Conservation (phyloP, 2,113 vertebrate species). For the Calyptomena viridis region DNA sequence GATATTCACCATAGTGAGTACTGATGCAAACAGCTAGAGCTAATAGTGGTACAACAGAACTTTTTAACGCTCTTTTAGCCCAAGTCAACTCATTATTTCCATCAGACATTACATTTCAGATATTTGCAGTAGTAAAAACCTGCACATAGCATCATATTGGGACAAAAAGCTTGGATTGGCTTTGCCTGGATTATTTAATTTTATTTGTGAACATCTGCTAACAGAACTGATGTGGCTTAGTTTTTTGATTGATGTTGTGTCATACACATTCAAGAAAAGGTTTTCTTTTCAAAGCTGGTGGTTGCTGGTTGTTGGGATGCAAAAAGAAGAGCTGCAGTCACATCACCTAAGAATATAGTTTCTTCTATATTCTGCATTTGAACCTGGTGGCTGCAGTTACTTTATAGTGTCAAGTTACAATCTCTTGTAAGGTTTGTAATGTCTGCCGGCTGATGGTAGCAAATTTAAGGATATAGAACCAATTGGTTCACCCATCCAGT, state of each 20-base stretch:
- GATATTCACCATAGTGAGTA: neutral
- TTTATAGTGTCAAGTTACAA: neutral
- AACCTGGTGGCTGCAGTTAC: neutral
- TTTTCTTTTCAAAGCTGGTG: neutral
- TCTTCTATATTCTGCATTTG: neutral
- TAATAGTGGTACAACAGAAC: neutral
- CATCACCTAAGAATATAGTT: neutral
- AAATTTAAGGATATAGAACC: neutral
- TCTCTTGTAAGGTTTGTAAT: neutral
- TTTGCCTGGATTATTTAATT: neutral
- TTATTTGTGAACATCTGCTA: neutral
- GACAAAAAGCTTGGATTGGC: neutral
- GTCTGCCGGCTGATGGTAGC: neutral
- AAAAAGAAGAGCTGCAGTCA: neutral
- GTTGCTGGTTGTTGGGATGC: neutral
- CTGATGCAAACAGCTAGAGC: neutral
- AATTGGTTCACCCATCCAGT: neutral
- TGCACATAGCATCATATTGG: neutral
- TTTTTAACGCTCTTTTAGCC: neutral
- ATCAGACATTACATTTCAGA: neutral
- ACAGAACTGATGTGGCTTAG: neutral
- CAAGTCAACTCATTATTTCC: neutral
- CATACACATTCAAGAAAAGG: neutral
- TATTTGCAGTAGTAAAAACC: neutral
- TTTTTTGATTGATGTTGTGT: neutral